A percentile compares a stretch with the other conserved stretches of the same genome.
phyloP scores from a whole-genome alignment of 2,888 invertebrate species.

The Calameuta idolon region DNA sequence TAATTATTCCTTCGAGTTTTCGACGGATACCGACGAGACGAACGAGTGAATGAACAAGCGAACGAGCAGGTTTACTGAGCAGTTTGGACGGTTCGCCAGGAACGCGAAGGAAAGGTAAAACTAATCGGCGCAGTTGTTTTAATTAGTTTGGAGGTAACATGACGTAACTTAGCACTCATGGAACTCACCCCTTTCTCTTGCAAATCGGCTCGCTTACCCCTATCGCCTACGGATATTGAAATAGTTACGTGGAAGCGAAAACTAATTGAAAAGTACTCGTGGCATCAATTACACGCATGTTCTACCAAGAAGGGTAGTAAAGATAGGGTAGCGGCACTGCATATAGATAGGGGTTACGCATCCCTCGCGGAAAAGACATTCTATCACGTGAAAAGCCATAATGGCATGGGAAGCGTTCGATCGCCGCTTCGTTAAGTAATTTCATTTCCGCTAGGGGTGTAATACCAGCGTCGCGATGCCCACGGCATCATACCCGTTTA shows the following conservation, averaged over 20 bases:
- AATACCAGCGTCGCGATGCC: neutral
- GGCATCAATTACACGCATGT: neutral
- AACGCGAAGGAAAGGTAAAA: neutral
- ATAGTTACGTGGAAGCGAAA: constrained; percentile 15
- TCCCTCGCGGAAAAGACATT: neutral
- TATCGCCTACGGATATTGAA: constrained; percentile 1
- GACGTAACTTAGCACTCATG: constrained; percentile 3
- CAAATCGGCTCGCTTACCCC: neutral
- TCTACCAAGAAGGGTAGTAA: neutral
- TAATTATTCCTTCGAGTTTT: constrained; percentile 3
- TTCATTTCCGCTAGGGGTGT: neutral
- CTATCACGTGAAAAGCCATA: neutral
- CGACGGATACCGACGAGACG: neutral
- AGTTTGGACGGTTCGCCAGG: neutral
- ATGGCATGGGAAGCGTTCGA: neutral
- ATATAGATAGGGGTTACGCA: neutral
- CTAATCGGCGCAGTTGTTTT: constrained; percentile 10
- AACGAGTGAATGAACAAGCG: constrained; percentile 1
- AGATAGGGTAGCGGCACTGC: neutral
- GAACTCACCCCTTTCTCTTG: neutral
- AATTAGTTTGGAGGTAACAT: constrained; percentile 7
- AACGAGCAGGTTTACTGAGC: neutral
- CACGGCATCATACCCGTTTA: neutral
- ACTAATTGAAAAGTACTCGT: constrained; percentile 15
- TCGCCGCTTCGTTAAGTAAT: neutral